A percentile compares a stretch with the other conserved stretches of the same genome.
phyloP scores from a whole-genome alignment of 2,113 vertebrate genomes.

The Esox niger region DNA sequence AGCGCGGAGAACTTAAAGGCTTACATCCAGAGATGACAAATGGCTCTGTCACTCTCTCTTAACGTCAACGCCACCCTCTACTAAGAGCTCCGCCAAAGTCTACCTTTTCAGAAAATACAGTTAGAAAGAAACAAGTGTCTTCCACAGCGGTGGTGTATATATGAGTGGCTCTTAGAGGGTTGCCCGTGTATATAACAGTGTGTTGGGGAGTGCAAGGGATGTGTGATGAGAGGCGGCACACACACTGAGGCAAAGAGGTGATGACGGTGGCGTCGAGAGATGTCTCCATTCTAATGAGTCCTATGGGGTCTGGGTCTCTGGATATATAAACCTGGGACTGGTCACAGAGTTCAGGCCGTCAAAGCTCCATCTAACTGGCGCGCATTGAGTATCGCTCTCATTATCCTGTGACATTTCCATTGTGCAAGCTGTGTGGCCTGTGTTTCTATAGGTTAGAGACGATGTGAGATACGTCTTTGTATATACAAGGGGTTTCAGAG shows the following conservation, averaged over 20 bases:
- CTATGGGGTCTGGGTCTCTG: conserved; percentile 17
- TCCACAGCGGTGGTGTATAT: background rate
- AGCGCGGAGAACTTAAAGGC: conserved; percentile 15
- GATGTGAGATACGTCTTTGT: background rate
- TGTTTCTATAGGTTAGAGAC: background rate
- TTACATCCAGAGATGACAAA: conserved; percentile 27
- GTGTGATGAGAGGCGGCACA: background rate
- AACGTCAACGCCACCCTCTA: background rate
- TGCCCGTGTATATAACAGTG: background rate
- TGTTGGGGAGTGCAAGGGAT: conserved; percentile 17
- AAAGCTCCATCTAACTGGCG: conserved; percentile 2
- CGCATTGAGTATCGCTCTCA: conserved; percentile 9
- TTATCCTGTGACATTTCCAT: conserved; percentile 39
- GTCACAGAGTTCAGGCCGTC: background rate
- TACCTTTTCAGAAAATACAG: background rate
- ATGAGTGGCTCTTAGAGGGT: background rate
- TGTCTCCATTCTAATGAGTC: conserved; percentile 26
- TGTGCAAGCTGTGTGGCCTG: background rate
- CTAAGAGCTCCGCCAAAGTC: background rate
- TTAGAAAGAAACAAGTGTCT: background rate
- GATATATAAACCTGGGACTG: conserved; percentile 18
- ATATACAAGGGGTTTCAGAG: background rate
- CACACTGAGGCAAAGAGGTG: background rate
- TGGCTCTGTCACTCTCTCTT: background rate
- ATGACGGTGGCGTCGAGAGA: conserved; percentile 26